Percentiles rank a stretch among this genome's conserved stretches.
phyloP scores from a whole-genome alignment of 2,113 vertebrate species.

The Copsychus sechellarum region DNA sequence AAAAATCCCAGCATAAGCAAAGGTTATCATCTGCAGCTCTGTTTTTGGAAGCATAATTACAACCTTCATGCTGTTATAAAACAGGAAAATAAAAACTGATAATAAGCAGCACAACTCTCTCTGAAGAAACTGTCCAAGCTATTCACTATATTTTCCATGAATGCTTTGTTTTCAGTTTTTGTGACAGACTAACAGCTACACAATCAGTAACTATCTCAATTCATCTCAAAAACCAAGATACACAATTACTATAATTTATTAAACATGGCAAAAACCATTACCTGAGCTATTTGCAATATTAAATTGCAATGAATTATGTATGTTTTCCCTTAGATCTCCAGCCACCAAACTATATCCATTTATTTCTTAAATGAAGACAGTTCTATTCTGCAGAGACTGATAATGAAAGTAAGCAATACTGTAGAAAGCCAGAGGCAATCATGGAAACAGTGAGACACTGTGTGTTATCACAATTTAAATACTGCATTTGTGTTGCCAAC shows the following conservation, averaged over 20 bases:
- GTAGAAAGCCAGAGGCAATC: background rate
- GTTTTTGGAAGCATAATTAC: constrained; percentile 30
- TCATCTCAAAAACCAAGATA: background rate
- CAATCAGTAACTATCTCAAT: background rate
- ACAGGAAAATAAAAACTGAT: background rate
- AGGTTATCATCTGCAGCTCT: constrained; percentile 13
- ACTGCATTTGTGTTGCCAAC: background rate
- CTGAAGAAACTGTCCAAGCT: background rate
- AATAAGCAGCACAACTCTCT: background rate
- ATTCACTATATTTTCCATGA: background rate
- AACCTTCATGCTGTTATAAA: constrained; percentile 10
- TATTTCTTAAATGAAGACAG: constrained; percentile 18
- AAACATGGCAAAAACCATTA: background rate
- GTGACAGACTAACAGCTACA: background rate
- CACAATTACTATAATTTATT: background rate
- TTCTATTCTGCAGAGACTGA: background rate
- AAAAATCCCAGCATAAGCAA: background rate
- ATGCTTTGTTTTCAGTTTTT: background rate
- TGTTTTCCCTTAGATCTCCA: constrained; percentile 23
- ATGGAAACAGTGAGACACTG: background rate
- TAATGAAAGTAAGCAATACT: background rate
- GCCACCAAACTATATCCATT: background rate
- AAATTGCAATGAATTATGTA: background rate
- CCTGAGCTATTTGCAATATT: constrained; percentile 10
- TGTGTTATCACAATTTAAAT: background rate